phyloP scores from a whole-genome alignment of 2,797 vertebrate genomes.

The Odontamblyopus lacepedii region DNA sequence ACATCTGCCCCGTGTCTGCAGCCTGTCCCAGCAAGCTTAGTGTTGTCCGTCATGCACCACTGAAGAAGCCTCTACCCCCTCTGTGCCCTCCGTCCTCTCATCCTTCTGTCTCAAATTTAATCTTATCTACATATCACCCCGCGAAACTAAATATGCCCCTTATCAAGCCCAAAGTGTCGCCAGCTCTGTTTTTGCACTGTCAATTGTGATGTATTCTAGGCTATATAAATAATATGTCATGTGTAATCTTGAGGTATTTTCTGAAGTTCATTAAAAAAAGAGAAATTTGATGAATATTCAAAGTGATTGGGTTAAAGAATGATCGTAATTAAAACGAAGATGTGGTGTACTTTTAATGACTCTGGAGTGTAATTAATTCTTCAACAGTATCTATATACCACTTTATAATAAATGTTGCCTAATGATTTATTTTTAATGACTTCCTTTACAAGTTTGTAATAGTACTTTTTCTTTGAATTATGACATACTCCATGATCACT shows the following conservation, averaged over 20 bases:
- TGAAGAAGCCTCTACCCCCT: slow-evolving; percentile 44
- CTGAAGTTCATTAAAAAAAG: slow-evolving; percentile 60
- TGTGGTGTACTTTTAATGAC: slow-evolving; percentile 70
- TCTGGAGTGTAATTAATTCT: slow-evolving; percentile 70
- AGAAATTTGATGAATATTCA: slow-evolving; percentile 62
- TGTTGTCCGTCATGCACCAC: slow-evolving; percentile 73
- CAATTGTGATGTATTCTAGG: slow-evolving; percentile 65
- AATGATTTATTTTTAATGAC: slow-evolving; percentile 73
- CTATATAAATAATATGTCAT: slow-evolving; percentile 58
- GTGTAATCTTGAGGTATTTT: slow-evolving; percentile 45
- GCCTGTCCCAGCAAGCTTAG: slow-evolving; percentile 47
- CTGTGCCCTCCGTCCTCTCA: slow-evolving; percentile 42
- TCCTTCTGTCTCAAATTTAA: slow-evolving; percentile 71
- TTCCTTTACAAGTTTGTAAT: slow-evolving; percentile 59
- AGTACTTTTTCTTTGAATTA: slow-evolving; percentile 61
- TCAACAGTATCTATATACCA: slow-evolving; percentile 59
- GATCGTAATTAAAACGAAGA: slow-evolving; percentile 67
- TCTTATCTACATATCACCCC: slow-evolving; percentile 81
- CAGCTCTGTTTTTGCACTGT: slow-evolving; percentile 66
- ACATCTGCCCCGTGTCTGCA: slow-evolving; percentile 6
- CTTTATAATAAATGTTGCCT: slow-evolving; percentile 67
- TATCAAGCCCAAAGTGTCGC: slow-evolving; percentile 67
- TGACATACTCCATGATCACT: slow-evolving; percentile 58
- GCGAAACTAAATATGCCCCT: slow-evolving; percentile 71
- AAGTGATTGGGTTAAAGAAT: slow-evolving; percentile 62